Conservation (phyloP, 2,797 vertebrate species). For the Etheostoma perlongum region DNA sequence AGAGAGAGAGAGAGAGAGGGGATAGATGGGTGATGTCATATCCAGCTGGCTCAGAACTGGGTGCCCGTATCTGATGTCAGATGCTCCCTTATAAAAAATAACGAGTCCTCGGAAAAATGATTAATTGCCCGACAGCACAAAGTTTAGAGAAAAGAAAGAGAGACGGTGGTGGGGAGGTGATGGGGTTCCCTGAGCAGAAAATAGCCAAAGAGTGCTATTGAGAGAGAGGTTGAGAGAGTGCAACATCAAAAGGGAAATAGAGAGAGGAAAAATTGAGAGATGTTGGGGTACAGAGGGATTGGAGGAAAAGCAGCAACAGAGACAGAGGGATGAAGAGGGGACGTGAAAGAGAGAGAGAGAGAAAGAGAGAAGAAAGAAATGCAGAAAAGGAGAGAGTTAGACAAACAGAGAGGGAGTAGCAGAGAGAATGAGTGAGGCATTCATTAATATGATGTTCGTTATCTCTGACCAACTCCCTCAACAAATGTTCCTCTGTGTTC, state of each 20-base stretch:
- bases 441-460: slow-evolving; percentile 74
- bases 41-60: slow-evolving; percentile 52
- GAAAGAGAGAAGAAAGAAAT: slow-evolving; percentile 22
- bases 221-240: slow-evolving; percentile 29
- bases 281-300: slow-evolving; percentile 33
- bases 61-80: slow-evolving; percentile 57
- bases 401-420: slow-evolving; percentile 58
- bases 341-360: not conserved
- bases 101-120: slow-evolving; percentile 57
- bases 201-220: slow-evolving; percentile 64
- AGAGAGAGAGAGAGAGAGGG: not conserved
- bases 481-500: slow-evolving; percentile 67
- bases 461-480: slow-evolving; percentile 64
- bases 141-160: slow-evolving; percentile 70
- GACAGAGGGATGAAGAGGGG: slow-evolving; percentile 24
- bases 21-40: slow-evolving; percentile 53
- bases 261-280: slow-evolving; percentile 7
- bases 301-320: no score
- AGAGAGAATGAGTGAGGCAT: slow-evolving; percentile 47
- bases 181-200: slow-evolving; percentile 29
- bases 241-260: slow-evolving; percentile 26
- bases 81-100: slow-evolving; percentile 59
- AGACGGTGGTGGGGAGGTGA: slow-evolving; percentile 16
- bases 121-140: slow-evolving; percentile 65
- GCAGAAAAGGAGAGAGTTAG: slow-evolving; percentile 20